phyloP scores from a whole-genome alignment of 2,888 invertebrate species.

The Mesochorus sp. region DNA sequence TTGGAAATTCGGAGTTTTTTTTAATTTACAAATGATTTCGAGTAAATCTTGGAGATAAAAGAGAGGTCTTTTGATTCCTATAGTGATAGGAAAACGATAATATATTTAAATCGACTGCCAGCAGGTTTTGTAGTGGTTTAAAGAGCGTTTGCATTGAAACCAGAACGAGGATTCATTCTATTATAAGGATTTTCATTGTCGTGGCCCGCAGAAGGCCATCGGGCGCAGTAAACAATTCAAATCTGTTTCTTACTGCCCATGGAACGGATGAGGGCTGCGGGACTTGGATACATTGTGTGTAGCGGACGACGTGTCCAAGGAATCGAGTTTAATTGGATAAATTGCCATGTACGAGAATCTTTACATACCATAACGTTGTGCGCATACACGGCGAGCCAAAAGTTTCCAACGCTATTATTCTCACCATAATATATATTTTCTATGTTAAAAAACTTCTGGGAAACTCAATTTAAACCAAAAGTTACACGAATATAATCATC shows the following conservation, averaged over 20 bases:
- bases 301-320: slow-evolving; percentile 64
- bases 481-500: neutral
- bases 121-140: neutral
- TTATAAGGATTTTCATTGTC: slow-evolving; percentile 34
- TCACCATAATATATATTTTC: neutral
- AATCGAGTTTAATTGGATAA: slow-evolving; percentile 76
- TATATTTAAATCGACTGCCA: neutral
- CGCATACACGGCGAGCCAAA: slow-evolving; percentile 11
- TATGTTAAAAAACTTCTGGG: no score
- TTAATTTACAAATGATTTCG: neutral
- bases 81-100: neutral
- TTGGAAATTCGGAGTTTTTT: no score
- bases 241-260: neutral
- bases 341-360: slow-evolving; percentile 72
- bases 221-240: slow-evolving; percentile 23
- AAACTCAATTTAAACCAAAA: no score
- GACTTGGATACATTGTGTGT: slow-evolving; percentile 63
- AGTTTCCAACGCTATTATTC: slow-evolving; percentile 3
- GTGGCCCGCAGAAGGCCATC: neutral
- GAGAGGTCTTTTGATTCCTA: no score
- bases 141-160: slow-evolving; percentile 10
- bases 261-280: slow-evolving; percentile 60
- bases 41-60: no score
- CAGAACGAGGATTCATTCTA: slow-evolving; percentile 29
- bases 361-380: neutral